These are phyloP conservation scores for Oreochromis aureus DNA, from an alignment of 2,113 vertebrate genomes.

Conservation along the genomic window DNA sequence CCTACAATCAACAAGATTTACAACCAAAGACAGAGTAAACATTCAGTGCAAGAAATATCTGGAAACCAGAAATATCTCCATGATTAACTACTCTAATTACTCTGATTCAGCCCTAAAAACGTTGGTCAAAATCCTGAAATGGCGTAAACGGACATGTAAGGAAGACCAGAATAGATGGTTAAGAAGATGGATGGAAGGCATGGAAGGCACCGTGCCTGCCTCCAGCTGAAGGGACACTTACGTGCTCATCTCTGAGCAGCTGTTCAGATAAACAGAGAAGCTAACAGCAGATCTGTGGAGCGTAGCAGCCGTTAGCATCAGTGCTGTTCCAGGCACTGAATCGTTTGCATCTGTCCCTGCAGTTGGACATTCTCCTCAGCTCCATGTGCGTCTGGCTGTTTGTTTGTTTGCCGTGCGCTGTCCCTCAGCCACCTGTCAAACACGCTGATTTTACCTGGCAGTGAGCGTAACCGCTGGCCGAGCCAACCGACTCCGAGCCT, in stretches of 20 bases:
- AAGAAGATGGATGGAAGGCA: background rate
- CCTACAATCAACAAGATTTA: background rate
- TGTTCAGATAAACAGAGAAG: background rate
- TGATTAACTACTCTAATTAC: background rate
- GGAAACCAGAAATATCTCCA: background rate
- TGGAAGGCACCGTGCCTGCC: background rate
- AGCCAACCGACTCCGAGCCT: background rate
- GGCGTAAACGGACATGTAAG: background rate
- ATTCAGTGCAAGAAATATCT: background rate
- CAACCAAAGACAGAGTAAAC: background rate
- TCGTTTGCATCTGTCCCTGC: slow-evolving; percentile 15
- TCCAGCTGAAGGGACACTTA: background rate
- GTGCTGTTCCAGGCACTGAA: background rate
- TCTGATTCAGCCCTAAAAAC: background rate
- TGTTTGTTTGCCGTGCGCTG: background rate
- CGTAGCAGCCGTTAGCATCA: background rate
- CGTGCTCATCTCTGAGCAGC: background rate
- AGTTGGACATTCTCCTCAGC: background rate
- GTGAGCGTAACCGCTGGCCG: background rate
- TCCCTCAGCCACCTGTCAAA: slow-evolving; percentile 27
- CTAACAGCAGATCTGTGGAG: slow-evolving; percentile 12
- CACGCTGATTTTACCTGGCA: slow-evolving; percentile 13
- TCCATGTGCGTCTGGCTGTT: background rate
- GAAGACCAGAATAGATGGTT: background rate
- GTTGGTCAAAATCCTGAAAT: background rate